These are phyloP conservation scores for Megatriorchis doriae DNA, from an alignment of 2,113 vertebrate genomes.

Conservation along the genomic window DNA sequence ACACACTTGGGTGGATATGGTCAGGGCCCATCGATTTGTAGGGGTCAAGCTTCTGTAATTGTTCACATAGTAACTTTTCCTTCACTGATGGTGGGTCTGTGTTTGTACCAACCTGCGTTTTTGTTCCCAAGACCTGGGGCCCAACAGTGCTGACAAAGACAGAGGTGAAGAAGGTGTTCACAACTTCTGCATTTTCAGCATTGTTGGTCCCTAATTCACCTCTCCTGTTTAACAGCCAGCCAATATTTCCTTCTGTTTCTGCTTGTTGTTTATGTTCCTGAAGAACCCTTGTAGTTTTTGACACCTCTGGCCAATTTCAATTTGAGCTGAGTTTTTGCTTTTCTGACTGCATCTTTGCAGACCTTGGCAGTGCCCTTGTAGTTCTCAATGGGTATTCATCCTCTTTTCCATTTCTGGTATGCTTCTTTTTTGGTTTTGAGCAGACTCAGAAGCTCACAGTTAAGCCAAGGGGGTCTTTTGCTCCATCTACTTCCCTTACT, in stretches of 20 bases:
- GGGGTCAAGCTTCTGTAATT: no score
- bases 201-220: neutral
- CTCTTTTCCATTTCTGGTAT: neutral
- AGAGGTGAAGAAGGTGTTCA: accelerated
- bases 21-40: no score
- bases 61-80: no score
- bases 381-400: neutral
- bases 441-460: neutral
- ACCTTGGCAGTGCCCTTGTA: neutral
- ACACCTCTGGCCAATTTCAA: neutral
- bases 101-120: neutral
- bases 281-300: neutral
- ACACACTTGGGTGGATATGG: no score
- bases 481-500: neutral
- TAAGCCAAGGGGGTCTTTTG: neutral
- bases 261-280: neutral
- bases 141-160: neutral
- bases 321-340: neutral
- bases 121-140: neutral
- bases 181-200: neutral
- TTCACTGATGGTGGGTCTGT: no score
- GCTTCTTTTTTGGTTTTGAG: neutral
- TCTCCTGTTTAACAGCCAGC: neutral
- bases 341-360: neutral
- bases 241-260: neutral